A percentile compares a stretch with the other conserved stretches of the same genome.
Evolutionary conservation across 2,113 vertebrate species (phyloP).

Genomic region (Sylvicapra grimmia): DNA sequence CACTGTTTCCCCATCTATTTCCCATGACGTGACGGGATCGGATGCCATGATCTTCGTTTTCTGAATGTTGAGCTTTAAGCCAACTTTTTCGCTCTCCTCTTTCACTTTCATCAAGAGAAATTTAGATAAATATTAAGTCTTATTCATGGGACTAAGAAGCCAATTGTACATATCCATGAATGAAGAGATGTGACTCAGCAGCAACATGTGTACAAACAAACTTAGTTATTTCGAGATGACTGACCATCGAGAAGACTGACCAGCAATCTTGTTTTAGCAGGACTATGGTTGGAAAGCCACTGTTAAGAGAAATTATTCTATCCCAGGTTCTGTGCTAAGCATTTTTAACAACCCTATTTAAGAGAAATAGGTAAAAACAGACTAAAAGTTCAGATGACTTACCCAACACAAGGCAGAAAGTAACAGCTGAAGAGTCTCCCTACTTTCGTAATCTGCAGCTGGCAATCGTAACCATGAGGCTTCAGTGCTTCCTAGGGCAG

Average conservation of each 20-base stretch:
- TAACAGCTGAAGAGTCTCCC: not conserved
- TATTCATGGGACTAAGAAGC: not conserved
- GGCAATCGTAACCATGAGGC: not conserved
- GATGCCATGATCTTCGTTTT: too few species aligned
- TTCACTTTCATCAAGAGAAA: not conserved
- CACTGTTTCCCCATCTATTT: too few species aligned
- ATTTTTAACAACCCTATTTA: not conserved
- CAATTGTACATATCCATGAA: not conserved
- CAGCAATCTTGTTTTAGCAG: not conserved
- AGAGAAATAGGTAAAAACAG: not conserved
- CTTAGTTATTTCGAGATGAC: not conserved
- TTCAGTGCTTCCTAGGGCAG: not conserved
- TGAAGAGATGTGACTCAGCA: not conserved
- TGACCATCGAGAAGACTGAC: not conserved
- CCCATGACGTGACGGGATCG: too few species aligned
- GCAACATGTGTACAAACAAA: not conserved
- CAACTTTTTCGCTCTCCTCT: too few species aligned
- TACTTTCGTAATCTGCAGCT: not conserved
- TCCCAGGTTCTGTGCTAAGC: not conserved
- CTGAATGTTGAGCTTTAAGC: too few species aligned
- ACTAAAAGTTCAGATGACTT: not conserved
- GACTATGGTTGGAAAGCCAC: not conserved
- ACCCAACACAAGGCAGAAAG: not conserved
- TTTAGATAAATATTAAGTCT: not conserved
- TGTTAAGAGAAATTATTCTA: not conserved